phyloP scores from a whole-genome alignment of 2,797 vertebrate genomes.

The Channallabes apus region DNA sequence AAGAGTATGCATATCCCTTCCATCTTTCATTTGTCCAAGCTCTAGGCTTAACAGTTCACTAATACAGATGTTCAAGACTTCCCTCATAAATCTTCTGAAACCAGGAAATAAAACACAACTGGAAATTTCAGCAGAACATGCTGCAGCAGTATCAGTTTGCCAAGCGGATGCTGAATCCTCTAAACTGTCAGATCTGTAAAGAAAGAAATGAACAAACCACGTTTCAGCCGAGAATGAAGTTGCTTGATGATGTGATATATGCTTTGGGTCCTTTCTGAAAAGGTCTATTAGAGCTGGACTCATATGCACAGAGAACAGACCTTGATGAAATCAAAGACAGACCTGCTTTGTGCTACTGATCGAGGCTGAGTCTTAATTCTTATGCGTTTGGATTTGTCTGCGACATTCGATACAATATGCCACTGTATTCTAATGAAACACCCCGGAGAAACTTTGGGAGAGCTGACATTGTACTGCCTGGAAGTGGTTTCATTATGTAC shows the following conservation, averaged over 20 bases:
- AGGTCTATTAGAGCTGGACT: slow-evolving; percentile 11
- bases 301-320: slow-evolving; percentile 8
- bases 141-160: slow-evolving; percentile 43
- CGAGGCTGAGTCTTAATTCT: background rate
- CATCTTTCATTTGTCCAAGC: slow-evolving; percentile 41
- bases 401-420: background rate
- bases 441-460: background rate
- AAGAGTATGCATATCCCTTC: slow-evolving; percentile 35
- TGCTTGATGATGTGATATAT: slow-evolving; percentile 14
- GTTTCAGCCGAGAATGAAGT: slow-evolving; percentile 9
- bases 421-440: slow-evolving; percentile 3
- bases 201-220: slow-evolving; percentile 34
- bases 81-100: slow-evolving; percentile 50
- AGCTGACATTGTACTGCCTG: background rate
- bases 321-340: slow-evolving; percentile 25
- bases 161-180: slow-evolving; percentile 20
- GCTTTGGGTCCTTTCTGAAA: slow-evolving; percentile 11
- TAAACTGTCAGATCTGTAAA: slow-evolving; percentile 33
- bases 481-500: background rate
- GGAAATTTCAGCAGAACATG: slow-evolving; percentile 45
- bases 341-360: slow-evolving; percentile 26
- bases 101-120: slow-evolving; percentile 46
- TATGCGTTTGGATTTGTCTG: slow-evolving; percentile 4
- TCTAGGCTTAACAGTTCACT: slow-evolving; percentile 44
- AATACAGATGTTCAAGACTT: slow-evolving; percentile 53